Conservation (phyloP, 2,888 invertebrate species). For the Atethmia centrago region DNA sequence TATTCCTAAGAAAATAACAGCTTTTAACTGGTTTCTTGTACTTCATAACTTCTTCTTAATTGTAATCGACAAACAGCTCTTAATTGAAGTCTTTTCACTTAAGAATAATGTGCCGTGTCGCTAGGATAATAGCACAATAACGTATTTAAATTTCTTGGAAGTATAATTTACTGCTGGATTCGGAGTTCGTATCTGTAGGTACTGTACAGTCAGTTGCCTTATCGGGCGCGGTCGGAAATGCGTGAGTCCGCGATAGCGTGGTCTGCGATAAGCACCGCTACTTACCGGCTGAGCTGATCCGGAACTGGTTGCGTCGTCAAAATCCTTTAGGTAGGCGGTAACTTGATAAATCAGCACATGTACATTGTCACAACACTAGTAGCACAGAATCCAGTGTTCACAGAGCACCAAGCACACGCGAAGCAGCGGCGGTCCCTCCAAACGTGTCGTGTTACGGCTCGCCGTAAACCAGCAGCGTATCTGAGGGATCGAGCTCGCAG, state of each 20-base stretch:
- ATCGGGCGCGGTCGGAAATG: constrained; percentile 91
- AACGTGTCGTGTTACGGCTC: constrained; percentile 91
- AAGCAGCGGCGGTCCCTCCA: constrained; percentile 89
- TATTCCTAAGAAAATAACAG: not conserved
- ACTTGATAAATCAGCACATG: constrained; percentile 85
- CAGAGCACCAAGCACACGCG: constrained; percentile 88
- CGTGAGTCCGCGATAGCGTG: constrained; percentile 89
- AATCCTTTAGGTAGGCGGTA: constrained; percentile 83
- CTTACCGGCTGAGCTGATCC: constrained; percentile 90
- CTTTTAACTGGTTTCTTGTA: constrained; percentile 2
- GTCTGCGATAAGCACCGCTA: constrained; percentile 89
- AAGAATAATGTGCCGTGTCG: not conserved
- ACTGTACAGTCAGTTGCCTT: constrained; percentile 79
- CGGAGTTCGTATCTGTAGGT: constrained; percentile 75
- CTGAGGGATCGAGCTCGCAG: constrained; percentile 89
- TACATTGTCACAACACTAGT: constrained; percentile 87
- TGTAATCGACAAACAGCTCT: not conserved
- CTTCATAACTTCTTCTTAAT: not conserved
- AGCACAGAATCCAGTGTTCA: constrained; percentile 88
- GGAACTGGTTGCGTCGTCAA: constrained; percentile 88
- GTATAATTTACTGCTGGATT: constrained; percentile 66
- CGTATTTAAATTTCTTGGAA: constrained; percentile 37
- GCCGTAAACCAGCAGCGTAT: constrained; percentile 91
- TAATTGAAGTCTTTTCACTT: not conserved
- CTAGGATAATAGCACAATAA: constrained; percentile 7